Evolutionary conservation across 64 coral and sea anemone species (phyloP), one percentile per base, ranked within the genome.

Genomic region (Acropora yongei): DNA sequence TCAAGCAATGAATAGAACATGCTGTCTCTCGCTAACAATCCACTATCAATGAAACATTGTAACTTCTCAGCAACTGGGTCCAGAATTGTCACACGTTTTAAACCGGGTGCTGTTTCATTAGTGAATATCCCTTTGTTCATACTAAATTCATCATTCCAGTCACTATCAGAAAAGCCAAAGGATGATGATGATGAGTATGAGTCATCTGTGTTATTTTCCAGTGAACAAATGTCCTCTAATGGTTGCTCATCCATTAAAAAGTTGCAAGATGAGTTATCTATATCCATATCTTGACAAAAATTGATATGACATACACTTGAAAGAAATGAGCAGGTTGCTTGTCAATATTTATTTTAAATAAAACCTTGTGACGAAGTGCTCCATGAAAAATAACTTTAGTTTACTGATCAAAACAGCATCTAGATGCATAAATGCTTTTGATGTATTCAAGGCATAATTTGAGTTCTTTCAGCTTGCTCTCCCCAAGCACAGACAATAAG

Each of bases 71-170:
- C 84, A 88, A 88, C 85, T 75, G 91, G 85, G 75, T 88, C 85
- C 58, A 63, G 84, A 82, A 93, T 46, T 51, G 88, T 66, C 79
- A 93, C 76, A 74, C 12, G 7, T 88, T 81, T 57, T 60, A 93
- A 80, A 88, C 91, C 91, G 63, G 3, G 79, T 49, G 79, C 87
- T 87, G 87, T 93, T 94, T 94, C 92, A 65, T 94, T 94, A 30
- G 92, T 86, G 11, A 88, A 80, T 88, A 50, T 44, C 16, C 87
- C 42, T 88, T 41, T 93, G 77, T 60, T 53, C 12, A 81, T 55
- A 74, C 91, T 77, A 93, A 93, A 81, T 20, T 93, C 91, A 87
- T 93, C 69, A 41, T 87, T 58, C 53, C 83, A 87, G 20, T 80
- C 91, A 63, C 58, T 63, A 63, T 63, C 58, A 63, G 58, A 63